phyloP scores from a whole-genome alignment of 1,140 invertebrate genomes.

The Tigriopus japonicus region DNA sequence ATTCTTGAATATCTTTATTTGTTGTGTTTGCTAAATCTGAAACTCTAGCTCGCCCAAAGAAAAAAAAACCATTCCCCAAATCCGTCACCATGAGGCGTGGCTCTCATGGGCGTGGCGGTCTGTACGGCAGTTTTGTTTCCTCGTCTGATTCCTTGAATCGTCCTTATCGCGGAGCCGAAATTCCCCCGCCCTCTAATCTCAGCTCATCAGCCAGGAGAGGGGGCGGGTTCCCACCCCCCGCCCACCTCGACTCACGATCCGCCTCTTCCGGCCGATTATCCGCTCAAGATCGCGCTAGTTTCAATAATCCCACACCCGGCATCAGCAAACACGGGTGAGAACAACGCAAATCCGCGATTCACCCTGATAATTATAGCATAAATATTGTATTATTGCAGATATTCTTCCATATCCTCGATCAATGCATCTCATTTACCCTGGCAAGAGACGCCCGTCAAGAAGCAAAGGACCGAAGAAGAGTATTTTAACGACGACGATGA shows the following conservation, averaged over 20 bases:
- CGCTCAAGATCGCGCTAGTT: not conserved
- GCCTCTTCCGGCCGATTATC: not conserved
- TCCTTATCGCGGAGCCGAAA: constrained; percentile 10
- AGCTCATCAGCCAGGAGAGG: not conserved
- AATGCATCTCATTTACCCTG: not conserved
- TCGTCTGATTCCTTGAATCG: not conserved
- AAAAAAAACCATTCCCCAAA: too few relatives aligned
- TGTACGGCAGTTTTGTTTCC: constrained; percentile 11
- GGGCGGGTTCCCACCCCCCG: not conserved
- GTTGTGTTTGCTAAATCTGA: too few relatives aligned
- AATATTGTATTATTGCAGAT: too few relatives aligned
- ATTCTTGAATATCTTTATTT: too few relatives aligned
- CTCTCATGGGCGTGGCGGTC: not conserved
- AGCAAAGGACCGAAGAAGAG: constrained; percentile 20
- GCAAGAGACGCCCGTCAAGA: constrained; percentile 15
- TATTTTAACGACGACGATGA: constrained; percentile 29
- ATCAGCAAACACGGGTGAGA: not conserved
- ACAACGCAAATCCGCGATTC: too few relatives aligned
- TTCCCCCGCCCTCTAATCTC: constrained; percentile 10
- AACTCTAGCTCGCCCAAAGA: too few relatives aligned
- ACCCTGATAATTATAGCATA: too few relatives aligned
- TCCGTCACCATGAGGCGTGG: too few relatives aligned
- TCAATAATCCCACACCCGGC: not conserved
- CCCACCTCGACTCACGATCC: not conserved
- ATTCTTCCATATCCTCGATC: not conserved